These are phyloP conservation scores for Fregata magnificens DNA, from an alignment of 2,113 vertebrate genomes.

Conservation along the genomic window DNA sequence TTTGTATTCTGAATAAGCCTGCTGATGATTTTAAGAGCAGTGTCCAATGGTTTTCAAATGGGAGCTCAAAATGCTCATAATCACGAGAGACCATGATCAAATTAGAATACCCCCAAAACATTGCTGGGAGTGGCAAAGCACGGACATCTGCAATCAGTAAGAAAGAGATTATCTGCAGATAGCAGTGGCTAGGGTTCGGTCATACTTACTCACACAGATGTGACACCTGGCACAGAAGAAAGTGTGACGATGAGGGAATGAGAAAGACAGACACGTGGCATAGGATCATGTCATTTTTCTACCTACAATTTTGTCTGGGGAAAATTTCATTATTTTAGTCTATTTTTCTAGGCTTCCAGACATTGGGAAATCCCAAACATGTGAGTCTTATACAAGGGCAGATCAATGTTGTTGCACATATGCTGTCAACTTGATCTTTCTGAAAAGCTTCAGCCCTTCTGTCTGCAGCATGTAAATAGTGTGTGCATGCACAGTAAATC, in stretches of 20 bases:
- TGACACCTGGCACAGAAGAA: not conserved
- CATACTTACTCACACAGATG: not conserved
- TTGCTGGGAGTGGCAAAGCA: not conserved
- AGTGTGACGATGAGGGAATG: not conserved
- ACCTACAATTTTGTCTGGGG: not conserved
- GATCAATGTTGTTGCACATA: not conserved
- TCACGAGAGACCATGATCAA: not conserved
- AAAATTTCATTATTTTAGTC: not conserved
- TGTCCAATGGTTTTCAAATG: not conserved
- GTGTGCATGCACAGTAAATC: not conserved
- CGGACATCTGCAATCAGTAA: not conserved
- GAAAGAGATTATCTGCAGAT: not conserved
- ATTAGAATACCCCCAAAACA: not conserved
- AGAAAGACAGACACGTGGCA: not conserved
- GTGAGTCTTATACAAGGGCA: not conserved
- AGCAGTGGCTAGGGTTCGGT: not conserved
- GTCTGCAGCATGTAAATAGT: not conserved
- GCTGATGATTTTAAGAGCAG: not conserved
- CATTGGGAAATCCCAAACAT: not conserved
- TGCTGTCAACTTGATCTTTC: not conserved
- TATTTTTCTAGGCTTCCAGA: not conserved
- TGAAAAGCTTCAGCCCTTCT: slow-evolving; percentile 6
- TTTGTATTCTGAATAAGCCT: not conserved
- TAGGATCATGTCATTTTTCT: not conserved
- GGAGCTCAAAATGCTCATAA: not conserved